Conservation (phyloP, 2,888 invertebrate species). For the Ryuthela nishihirai region DNA sequence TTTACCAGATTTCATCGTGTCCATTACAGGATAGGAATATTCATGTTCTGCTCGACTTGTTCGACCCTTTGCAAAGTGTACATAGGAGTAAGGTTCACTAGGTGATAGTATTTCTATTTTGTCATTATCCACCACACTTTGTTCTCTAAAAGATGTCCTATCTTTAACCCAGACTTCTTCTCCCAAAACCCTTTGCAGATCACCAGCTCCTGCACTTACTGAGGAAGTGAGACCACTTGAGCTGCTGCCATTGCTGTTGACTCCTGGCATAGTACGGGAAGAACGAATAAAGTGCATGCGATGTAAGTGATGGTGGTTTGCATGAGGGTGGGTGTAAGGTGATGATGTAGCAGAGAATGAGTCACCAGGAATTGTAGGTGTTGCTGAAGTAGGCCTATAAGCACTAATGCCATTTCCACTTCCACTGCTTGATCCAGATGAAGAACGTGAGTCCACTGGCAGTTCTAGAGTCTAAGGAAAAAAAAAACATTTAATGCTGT, state of each 20-base stretch:
- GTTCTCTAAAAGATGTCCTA: constrained; percentile 13
- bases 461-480: constrained; percentile 68
- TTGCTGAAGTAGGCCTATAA: constrained; percentile 44
- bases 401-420: constrained; percentile 9
- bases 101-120: constrained; percentile 33
- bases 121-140: constrained; percentile 31
- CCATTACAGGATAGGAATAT: constrained; percentile 75
- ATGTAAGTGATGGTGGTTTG: constrained; percentile 54
- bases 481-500: neutral
- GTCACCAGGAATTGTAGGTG: constrained; percentile 25
- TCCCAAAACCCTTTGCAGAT: neutral
- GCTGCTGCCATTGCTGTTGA: constrained; percentile 43
- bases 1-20: constrained; percentile 43
- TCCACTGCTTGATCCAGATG: constrained; percentile 59
- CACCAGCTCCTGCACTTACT: constrained; percentile 3
- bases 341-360: constrained; percentile 46
- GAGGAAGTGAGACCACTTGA: constrained; percentile 37
- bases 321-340: constrained; percentile 45
- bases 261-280: constrained; percentile 45
- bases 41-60: constrained; percentile 66
- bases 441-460: constrained; percentile 71
- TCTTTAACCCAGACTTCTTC: constrained; percentile 47
- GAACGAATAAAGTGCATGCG: constrained; percentile 60
- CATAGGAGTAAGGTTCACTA: constrained; percentile 64
- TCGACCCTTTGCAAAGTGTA: constrained; percentile 61